A percentile compares a stretch with the other conserved stretches of the same genome.
phyloP scores from a whole-genome alignment of 37 sponge, comb jelly and placozoan species.

The Halichondria panicea region DNA sequence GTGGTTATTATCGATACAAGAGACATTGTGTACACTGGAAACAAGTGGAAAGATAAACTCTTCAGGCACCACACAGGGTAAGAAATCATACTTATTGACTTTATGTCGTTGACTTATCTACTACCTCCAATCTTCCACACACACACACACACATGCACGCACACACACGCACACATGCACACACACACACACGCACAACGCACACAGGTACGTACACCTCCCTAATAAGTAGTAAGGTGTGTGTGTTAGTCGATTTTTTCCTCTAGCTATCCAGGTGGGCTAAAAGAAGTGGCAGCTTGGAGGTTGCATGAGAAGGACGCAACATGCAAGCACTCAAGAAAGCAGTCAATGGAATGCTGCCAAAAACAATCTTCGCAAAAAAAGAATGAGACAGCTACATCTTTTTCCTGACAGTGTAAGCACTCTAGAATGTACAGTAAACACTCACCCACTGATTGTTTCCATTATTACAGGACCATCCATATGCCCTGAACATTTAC shows the following conservation, averaged over 20 bases:
- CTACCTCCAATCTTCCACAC: too few relatives aligned
- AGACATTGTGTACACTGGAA: conserved; percentile 71
- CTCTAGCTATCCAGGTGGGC: conserved; percentile 82
- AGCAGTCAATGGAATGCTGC: conserved; percentile 87
- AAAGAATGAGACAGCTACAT: conserved; percentile 71
- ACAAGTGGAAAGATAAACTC: conserved; percentile 85
- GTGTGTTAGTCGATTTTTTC: not conserved
- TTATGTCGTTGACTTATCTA: too few relatives aligned
- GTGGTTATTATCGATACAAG: conserved; percentile 85
- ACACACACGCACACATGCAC: too few relatives aligned
- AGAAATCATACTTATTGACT: too few relatives aligned
- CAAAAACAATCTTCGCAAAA: conserved; percentile 72
- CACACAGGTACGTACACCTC: too few relatives aligned
- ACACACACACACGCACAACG: too few relatives aligned
- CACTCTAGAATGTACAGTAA: too few relatives aligned
- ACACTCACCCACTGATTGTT: too few relatives aligned
- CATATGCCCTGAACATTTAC: conserved; percentile 61
- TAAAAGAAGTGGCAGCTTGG: conserved; percentile 65
- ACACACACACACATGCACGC: too few relatives aligned
- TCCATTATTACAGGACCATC: conserved; percentile 68
- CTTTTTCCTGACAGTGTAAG: conserved; percentile 69
- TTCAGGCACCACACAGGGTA: conserved; percentile 93
- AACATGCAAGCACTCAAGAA: conserved; percentile 76
- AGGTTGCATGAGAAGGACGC: conserved; percentile 66
- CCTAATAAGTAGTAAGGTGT: too few relatives aligned